A percentile compares a stretch with the other conserved stretches of the same genome.
These are phyloP conservation scores for Aphelinus certus DNA, from an alignment of 1,140 invertebrate species.

Conservation along the genomic window DNA sequence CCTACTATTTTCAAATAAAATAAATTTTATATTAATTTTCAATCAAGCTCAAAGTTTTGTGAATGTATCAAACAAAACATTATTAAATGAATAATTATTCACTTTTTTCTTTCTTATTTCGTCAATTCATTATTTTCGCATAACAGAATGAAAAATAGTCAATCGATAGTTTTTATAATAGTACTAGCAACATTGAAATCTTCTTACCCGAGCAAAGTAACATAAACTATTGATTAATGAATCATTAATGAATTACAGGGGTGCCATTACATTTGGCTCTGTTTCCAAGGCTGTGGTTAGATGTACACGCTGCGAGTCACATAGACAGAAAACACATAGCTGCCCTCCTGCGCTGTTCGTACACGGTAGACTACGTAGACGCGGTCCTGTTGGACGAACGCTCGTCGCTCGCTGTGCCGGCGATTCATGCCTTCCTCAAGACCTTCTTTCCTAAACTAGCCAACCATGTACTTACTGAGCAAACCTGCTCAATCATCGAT, in stretches of 20 bases:
- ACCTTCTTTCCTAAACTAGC: slow-evolving; percentile 85
- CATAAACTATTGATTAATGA: no score
- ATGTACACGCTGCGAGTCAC: slow-evolving; percentile 80
- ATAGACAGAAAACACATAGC: slow-evolving; percentile 81
- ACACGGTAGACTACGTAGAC: slow-evolving; percentile 86
- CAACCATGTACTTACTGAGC: slow-evolving; percentile 70
- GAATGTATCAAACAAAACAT: no score
- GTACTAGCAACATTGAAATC: background rate
- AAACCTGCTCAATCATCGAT: slow-evolving; percentile 70
- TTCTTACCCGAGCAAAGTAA: background rate
- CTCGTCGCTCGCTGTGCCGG: slow-evolving; percentile 77
- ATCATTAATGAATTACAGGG: slow-evolving; percentile 47
- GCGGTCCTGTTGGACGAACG: slow-evolving; percentile 83
- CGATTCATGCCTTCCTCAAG: slow-evolving; percentile 83
- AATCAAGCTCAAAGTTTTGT: no score
- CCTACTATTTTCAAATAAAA: no score
- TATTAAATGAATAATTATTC: background rate
- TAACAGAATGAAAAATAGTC: no score
- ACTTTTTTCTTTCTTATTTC: background rate
- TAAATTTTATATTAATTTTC: no score
- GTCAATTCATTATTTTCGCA: no score
- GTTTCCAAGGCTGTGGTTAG: slow-evolving; percentile 87
- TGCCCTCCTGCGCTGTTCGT: slow-evolving; percentile 80
- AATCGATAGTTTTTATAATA: background rate
- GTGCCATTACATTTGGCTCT: slow-evolving; percentile 83